These are phyloP conservation scores for Oreochromis mossambicus DNA, from an alignment of 2,797 vertebrate species.

Conservation along the genomic window DNA sequence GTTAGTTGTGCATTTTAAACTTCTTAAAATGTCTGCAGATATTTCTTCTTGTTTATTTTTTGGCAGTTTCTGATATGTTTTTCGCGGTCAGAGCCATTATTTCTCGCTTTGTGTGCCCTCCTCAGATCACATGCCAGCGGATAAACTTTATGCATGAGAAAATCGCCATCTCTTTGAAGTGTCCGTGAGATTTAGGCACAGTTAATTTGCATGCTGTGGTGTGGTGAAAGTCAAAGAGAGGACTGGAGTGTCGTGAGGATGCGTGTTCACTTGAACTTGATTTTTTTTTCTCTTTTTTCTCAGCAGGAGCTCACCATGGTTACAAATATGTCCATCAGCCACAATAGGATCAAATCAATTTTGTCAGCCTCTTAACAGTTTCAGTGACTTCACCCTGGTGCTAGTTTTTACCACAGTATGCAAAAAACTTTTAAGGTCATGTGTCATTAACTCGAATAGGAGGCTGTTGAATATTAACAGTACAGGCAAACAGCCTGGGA, in stretches of 20 bases:
- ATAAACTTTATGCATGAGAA: slow-evolving; percentile 55
- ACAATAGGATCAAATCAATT: slow-evolving; percentile 6
- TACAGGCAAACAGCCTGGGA: not conserved
- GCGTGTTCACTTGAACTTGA: not conserved
- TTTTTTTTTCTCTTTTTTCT: not conserved
- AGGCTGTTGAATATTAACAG: not conserved
- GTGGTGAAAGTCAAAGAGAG: slow-evolving; percentile 29
- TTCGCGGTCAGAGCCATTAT: slow-evolving; percentile 9
- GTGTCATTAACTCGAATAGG: not conserved
- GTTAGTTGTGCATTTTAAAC: not conserved
- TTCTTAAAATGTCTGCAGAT: not conserved
- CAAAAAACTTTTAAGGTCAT: not conserved
- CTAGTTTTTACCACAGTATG: not conserved
- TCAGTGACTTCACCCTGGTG: not conserved
- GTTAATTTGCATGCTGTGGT: slow-evolving; percentile 42
- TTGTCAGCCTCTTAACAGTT: not conserved
- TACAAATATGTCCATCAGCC: slow-evolving; percentile 26
- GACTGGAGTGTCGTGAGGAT: not conserved
- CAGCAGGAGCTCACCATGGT: not conserved
- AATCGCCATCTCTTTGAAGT: slow-evolving; percentile 58
- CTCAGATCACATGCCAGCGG: slow-evolving; percentile 53
- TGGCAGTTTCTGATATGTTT: not conserved
- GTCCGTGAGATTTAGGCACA: slow-evolving; percentile 32
- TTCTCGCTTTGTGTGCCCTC: not conserved
- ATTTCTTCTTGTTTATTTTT: slow-evolving; percentile 9